Conservation (phyloP, 2,888 invertebrate species). For the Agrochola lota region DNA sequence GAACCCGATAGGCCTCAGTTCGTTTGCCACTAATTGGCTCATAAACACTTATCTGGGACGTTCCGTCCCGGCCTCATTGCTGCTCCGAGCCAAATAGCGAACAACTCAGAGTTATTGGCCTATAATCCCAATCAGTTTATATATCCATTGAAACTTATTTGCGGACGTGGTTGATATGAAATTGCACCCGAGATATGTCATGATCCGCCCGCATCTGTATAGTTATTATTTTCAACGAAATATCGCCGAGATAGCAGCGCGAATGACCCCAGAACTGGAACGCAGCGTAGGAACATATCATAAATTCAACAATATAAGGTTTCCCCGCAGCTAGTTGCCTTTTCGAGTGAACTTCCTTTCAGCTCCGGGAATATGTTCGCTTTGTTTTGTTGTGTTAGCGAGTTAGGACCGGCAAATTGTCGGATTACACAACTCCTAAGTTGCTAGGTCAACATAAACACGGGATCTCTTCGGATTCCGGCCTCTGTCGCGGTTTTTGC, state of each 20-base stretch:
- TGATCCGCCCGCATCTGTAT: slow-evolving; percentile 71
- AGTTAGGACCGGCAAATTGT: slow-evolving; percentile 88
- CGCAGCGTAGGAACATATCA: slow-evolving; percentile 83
- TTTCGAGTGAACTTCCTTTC: slow-evolving; percentile 88
- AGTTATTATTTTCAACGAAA: slow-evolving; percentile 84
- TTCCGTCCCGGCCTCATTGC: slow-evolving; percentile 78
- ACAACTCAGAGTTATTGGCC: slow-evolving; percentile 75
- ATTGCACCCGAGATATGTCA: slow-evolving; percentile 72
- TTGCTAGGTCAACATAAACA: slow-evolving; percentile 85
- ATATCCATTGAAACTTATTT: slow-evolving; percentile 70
- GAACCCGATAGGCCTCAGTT: slow-evolving; percentile 80
- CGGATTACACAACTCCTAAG: slow-evolving; percentile 89
- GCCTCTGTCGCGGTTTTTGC: slow-evolving; percentile 77
- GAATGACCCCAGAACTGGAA: slow-evolving; percentile 83
- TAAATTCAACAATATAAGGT: slow-evolving; percentile 88
- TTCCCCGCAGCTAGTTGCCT: slow-evolving; percentile 87
- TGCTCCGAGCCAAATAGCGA: slow-evolving; percentile 78
- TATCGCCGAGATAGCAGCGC: slow-evolving; percentile 80
- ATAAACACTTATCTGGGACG: slow-evolving; percentile 86
- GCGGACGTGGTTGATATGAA: slow-evolving; percentile 68
- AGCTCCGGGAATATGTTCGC: slow-evolving; percentile 86
- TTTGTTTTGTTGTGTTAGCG: slow-evolving; percentile 89
- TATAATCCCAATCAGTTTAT: slow-evolving; percentile 75
- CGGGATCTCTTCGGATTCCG: slow-evolving; percentile 81
- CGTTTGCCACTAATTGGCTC: slow-evolving; percentile 83